Conservation (phyloP, 2,113 vertebrate genomes). For the Cyprinus carpio region DNA sequence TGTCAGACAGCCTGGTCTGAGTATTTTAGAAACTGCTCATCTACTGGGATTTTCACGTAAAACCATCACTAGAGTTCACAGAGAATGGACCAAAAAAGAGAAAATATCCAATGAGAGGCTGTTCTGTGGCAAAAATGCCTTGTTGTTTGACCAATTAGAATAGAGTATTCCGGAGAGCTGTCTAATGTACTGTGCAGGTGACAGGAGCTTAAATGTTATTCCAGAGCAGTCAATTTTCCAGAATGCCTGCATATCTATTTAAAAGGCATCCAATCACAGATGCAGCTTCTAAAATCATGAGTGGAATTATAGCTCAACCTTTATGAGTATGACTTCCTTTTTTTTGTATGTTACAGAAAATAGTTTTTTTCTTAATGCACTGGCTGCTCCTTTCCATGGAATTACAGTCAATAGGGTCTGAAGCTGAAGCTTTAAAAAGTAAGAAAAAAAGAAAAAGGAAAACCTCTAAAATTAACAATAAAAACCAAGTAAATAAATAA, state of each 20-base stretch:
- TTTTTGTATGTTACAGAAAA: background rate
- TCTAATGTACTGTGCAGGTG: background rate
- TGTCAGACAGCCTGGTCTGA: too few relatives aligned
- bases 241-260: background rate
- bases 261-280: background rate
- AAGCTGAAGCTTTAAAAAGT: background rate
- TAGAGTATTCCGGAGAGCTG: background rate
- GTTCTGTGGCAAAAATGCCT: too few relatives aligned
- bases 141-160: background rate
- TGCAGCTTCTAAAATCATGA: background rate
- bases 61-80: too few relatives aligned
- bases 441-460: background rate
- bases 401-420: background rate
- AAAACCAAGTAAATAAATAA: too few relatives aligned
- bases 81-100: too few relatives aligned
- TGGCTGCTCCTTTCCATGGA: background rate
- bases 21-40: too few relatives aligned
- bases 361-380: background rate
- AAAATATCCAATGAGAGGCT: too few relatives aligned
- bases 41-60: too few relatives aligned
- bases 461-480: background rate
- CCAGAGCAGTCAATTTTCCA: background rate
- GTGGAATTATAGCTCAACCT: background rate
- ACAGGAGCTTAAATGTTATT: background rate
- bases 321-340: background rate